phyloP scores from a whole-genome alignment of 1,140 invertebrate genomes.

The Eulimnadia texana region DNA sequence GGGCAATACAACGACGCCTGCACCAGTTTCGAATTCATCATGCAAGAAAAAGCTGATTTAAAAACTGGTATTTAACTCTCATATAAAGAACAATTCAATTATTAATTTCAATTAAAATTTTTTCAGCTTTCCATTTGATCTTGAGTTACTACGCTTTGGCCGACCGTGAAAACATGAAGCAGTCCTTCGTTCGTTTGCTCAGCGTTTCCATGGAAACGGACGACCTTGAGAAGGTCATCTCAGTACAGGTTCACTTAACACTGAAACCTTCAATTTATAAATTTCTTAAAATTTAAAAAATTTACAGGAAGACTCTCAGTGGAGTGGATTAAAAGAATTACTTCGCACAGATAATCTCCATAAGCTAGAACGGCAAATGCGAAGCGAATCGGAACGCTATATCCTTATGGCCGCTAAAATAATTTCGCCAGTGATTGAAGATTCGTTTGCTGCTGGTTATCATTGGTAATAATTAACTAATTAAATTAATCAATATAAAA shows the following conservation, averaged over 20 bases:
- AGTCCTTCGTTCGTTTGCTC: constrained; percentile 75
- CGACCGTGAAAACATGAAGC: constrained; percentile 88
- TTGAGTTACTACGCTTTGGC: constrained; percentile 85
- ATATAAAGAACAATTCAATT: not conserved
- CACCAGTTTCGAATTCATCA: constrained; percentile 93
- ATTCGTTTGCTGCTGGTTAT: constrained; percentile 56
- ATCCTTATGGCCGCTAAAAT: constrained; percentile 83
- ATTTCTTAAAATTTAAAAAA: constrained; percentile 13
- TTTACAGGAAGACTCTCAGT: constrained; percentile 50
- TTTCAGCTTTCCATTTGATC: constrained; percentile 67
- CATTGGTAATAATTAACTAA: constrained; percentile 29
- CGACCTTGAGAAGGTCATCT: constrained; percentile 59
- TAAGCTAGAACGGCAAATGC: constrained; percentile 54
- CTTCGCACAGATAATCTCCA: constrained; percentile 66
- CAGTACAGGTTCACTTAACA: not conserved
- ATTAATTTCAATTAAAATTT: not conserved
- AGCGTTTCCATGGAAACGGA: constrained; percentile 71
- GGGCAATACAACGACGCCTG: constrained; percentile 90
- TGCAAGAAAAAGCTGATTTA: constrained; percentile 86
- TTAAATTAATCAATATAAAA: not conserved
- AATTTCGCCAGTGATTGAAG: constrained; percentile 72
- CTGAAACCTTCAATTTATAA: not conserved
- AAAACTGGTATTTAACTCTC: constrained; percentile 39
- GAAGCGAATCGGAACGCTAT: constrained; percentile 62
- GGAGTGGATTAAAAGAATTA: constrained; percentile 55